These are phyloP conservation scores for Eulimnadia texana DNA, from an alignment of 1,140 invertebrate genomes.

Conservation along the genomic window DNA sequence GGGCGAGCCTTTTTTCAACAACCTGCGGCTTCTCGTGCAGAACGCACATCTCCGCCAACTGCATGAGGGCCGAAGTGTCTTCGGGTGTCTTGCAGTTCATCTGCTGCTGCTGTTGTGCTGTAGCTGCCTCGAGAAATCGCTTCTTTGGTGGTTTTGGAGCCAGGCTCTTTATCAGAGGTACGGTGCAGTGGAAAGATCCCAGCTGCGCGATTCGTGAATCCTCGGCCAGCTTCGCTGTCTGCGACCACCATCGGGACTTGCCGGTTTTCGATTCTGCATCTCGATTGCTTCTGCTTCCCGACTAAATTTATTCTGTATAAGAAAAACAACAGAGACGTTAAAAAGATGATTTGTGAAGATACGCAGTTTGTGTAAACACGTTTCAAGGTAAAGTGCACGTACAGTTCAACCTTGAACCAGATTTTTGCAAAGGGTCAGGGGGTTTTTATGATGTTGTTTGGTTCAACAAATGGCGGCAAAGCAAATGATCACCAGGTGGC, in stretches of 20 bases:
- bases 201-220: not conserved
- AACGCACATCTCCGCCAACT: constrained; percentile 9
- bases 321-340: too few species aligned
- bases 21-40: not conserved
- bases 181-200: too few species aligned
- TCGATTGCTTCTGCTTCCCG: not conserved
- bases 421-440: too few species aligned
- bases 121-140: constrained; percentile 6
- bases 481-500: too few species aligned
- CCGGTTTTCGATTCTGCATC: not conserved
- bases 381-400: too few species aligned
- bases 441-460: too few species aligned
- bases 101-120: constrained; percentile 1
- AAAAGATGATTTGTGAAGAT: too few species aligned
- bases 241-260: not conserved
- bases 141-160: constrained; percentile 8
- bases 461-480: too few species aligned
- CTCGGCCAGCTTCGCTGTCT: not conserved
- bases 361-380: too few species aligned
- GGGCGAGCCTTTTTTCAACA: not conserved
- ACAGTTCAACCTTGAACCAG: too few species aligned
- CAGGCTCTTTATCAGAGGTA: too few species aligned
- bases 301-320: not conserved
- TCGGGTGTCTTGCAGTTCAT: not conserved
- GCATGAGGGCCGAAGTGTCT: constrained; percentile 7